phyloP scores from a whole-genome alignment of 2,888 invertebrate species.

The Acronicta psi region DNA sequence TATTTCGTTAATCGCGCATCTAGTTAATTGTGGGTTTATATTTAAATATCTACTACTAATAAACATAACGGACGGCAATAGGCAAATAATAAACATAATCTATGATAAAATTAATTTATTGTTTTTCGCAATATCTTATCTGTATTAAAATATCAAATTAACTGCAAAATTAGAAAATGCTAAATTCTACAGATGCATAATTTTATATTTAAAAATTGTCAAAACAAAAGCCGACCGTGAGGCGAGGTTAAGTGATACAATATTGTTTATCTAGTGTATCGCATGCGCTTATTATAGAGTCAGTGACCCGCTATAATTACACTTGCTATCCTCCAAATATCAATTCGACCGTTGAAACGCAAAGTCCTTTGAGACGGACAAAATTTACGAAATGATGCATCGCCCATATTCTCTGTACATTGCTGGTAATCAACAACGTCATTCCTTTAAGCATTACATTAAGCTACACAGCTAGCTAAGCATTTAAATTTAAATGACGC shows the following conservation, averaged over 20 bases:
- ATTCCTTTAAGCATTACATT: neutral
- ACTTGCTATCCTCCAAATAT: conserved; percentile 37
- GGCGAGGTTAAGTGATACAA: conserved; percentile 1
- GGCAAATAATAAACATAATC: no score
- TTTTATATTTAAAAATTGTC: neutral
- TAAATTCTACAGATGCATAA: neutral
- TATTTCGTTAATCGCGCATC: no score
- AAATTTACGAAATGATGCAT: conserved; percentile 6
- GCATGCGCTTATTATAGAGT: conserved; percentile 6
- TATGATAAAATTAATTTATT: no score
- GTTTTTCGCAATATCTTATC: neutral
- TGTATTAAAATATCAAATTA: neutral
- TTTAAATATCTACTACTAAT: no score
- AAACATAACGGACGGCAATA: no score
- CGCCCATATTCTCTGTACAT: conserved; percentile 8
- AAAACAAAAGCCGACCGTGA: conserved; percentile 2
- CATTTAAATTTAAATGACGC: no score
- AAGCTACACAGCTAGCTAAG: no score
- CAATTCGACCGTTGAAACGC: conserved; percentile 20
- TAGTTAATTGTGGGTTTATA: no score
- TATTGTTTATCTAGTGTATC: conserved; percentile 9
- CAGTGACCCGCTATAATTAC: conserved; percentile 27
- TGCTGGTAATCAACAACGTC: neutral
- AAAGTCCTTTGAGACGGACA: neutral
- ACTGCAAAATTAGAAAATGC: conserved; percentile 1